Base-by-base conservation (phyloP, 2,888 invertebrate genomes). In the Prenolepis imparis region DNA sequence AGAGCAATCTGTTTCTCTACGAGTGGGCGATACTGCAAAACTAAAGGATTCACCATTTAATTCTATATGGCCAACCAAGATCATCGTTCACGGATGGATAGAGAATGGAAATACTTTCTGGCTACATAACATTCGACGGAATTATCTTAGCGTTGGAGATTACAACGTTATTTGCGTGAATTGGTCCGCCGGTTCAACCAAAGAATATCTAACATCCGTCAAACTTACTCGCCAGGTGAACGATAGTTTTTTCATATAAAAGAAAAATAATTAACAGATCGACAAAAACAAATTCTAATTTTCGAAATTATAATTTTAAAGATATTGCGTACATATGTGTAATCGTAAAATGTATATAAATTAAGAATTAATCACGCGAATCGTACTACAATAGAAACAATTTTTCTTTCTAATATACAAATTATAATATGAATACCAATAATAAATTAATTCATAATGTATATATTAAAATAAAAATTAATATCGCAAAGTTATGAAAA, bases 121-220 rank as follows among this genome's bases (percentile, higher is more conserved):
- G 94, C 77, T 93, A 8, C 89, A 88, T n/a, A 87, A 91, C 1
- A 89, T 95, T 81, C 93, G 94, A 9, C 90, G 91, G 55, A 95
- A 95, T 81, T 96, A 95, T 84, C 89, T 96, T 28, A 89, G 86
- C 11, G 91, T 85, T n/a, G 94, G 91, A 1, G 93, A 95, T 84
- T 95, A 93, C 83, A 96, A 96, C 86, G 93, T 96, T 3, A 94
- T 96, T 39, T 93, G 94, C 12, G 94, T 96, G 1, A 95, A 96
- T 90, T 96, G 96, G 96, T 93, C 92, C 57, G 85, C 90, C 0
- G 92, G 87, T 15, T 92, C 94, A 5, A 81, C 61, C 0, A 92
- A 90, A 64, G 92, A 93, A 28, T 94, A 94, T 84, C 86, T 91
- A 0, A 87, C 89, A 3, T 84, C 93, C 24, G 89, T 88, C 4